Conservation (phyloP, 1,140 invertebrate species). For the Hesperophylax magnus region DNA sequence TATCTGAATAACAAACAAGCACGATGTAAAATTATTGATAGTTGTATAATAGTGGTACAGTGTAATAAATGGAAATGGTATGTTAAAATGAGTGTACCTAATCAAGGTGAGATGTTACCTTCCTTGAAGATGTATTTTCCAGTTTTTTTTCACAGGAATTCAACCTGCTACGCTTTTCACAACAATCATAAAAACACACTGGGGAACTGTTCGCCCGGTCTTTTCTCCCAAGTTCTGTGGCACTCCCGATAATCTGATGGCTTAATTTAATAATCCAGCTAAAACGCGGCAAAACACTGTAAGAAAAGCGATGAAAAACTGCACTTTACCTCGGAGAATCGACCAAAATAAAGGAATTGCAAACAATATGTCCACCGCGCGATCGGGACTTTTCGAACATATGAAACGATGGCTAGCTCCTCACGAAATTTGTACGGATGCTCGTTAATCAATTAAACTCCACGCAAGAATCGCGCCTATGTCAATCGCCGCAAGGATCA, state of each 20-base stretch:
- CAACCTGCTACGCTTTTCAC: neutral
- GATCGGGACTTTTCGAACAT: conserved; percentile 2
- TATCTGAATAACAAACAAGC: no score
- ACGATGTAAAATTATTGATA: no score
- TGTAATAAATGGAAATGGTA: no score
- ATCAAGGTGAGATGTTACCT: conserved; percentile 7
- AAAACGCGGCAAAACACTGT: no score
- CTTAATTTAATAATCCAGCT: no score
- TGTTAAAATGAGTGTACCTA: no score
- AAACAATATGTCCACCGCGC: conserved; percentile 17
- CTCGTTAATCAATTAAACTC: neutral
- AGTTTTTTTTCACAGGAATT: conserved; percentile 23
- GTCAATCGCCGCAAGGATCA: neutral
- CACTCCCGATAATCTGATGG: no score
- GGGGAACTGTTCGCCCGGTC: neutral
- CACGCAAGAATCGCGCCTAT: neutral
- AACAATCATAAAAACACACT: neutral
- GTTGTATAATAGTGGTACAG: no score
- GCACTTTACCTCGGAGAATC: neutral
- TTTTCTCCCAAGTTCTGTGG: no score
- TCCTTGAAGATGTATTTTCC: conserved; percentile 35
- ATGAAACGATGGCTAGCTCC: neutral
- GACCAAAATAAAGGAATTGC: conserved; percentile 21
- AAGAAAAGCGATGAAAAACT: no score
- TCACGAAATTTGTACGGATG: conserved; percentile 36